A percentile compares a stretch with the other conserved stretches of the same genome.
phyloP scores from a whole-genome alignment of 2,888 invertebrate genomes.

The Trichopoda pennipes region DNA sequence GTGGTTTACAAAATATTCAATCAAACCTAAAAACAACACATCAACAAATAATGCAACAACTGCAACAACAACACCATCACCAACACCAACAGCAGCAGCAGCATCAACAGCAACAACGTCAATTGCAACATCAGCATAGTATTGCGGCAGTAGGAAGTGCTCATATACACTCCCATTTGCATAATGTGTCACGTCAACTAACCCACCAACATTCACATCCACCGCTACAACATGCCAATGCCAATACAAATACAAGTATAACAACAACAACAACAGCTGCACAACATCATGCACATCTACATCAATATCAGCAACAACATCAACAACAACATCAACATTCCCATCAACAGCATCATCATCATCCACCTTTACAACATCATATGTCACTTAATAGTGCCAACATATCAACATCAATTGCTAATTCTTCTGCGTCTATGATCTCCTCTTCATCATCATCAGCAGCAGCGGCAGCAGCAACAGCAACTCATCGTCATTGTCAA shows the following conservation, averaged over 20 bases:
- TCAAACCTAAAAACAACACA: slow-evolving; percentile 64
- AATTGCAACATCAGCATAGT: slow-evolving; percentile 67
- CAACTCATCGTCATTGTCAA: slow-evolving; percentile 74
- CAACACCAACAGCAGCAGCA: slow-evolving; percentile 71
- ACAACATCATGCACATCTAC: slow-evolving; percentile 68
- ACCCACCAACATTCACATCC: slow-evolving; percentile 76
- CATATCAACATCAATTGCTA: slow-evolving; percentile 66
- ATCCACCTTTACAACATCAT: slow-evolving; percentile 78
- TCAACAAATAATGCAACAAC: slow-evolving; percentile 69
- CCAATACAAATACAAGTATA: slow-evolving; percentile 50
- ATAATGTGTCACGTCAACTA: slow-evolving; percentile 68
- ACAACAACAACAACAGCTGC: slow-evolving; percentile 70
- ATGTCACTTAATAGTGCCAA: slow-evolving; percentile 82
- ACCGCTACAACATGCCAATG: slow-evolving; percentile 71
- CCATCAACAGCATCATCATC: slow-evolving; percentile 65
- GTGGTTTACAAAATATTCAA: slow-evolving; percentile 56
- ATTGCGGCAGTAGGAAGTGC: slow-evolving; percentile 50
- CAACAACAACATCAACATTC: slow-evolving; percentile 60
- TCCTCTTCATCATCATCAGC: slow-evolving; percentile 48
- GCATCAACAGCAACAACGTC: slow-evolving; percentile 66
- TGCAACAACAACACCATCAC: slow-evolving; percentile 72
- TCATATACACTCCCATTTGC: slow-evolving; percentile 57
- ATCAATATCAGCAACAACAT: slow-evolving; percentile 51
- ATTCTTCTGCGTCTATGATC: slow-evolving; percentile 63
- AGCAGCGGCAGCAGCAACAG: slow-evolving; percentile 51